Base-by-base conservation (phyloP, 2,113 vertebrate species). In the Ursus arctos region DNA sequence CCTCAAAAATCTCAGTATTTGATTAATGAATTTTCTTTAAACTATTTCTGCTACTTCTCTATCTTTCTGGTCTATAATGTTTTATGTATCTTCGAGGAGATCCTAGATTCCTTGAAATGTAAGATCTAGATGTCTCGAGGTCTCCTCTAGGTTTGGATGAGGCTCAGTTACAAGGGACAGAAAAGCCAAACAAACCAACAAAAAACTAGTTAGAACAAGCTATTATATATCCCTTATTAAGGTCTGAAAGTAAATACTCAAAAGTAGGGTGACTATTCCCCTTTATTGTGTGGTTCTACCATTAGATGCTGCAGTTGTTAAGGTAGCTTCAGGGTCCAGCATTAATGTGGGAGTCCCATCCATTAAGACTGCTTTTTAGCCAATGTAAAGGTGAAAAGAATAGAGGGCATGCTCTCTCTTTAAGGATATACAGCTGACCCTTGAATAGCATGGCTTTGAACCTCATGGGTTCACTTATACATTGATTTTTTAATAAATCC, bases 11-110 rank as follows among this genome's bases (percentile, higher is more conserved):
- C 7, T 76, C 36, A 18, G 26, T 11, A 1, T 94, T 63, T 95
- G 33, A 80, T 59, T 69, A 51, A 83, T 65, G 21, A 71, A 49
- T 88, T 85, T 69, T n/a, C 47, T 90, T 82, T 77, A 36, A 33
- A 93, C 84, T 65, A 16, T 40, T 93, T 84, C 61, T 80, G 11
- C 15, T 31, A 33, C 22, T 86, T 47, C 16, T 85, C 40, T 43
- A 53, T 71, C 49, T 86, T 93, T 51, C 10, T 33, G 12, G 4
- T 90, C 11, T 67, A 16, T 57, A 51, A 51, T 79, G 6, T 79
- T 95, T 85, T 74, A 51, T 57, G 9, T 71, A 36, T 49, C 72
- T 88, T 77, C 53, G 53, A 87, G 22, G 59, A 79, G 69, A 84
- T 4, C 16, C 19, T 31, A 71, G 57, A 59, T 77, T 33, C 72